Evolutionary conservation across 2,888 invertebrate genomes (phyloP).

Genomic region (Apantesis nais): DNA sequence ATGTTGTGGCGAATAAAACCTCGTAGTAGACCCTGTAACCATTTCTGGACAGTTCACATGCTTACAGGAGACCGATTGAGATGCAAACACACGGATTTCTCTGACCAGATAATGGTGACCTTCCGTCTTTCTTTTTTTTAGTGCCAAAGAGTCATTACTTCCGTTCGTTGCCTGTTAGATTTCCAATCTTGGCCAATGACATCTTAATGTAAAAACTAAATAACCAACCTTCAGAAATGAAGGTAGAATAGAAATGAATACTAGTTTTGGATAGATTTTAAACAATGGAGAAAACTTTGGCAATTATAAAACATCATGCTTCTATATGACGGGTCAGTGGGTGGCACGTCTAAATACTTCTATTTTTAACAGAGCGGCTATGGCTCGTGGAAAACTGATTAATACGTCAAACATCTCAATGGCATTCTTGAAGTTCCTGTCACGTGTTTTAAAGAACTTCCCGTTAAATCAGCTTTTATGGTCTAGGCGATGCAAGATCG

Average conservation of each 20-base stretch:
- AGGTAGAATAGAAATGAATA: background rate
- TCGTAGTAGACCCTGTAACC: background rate
- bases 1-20: background rate
- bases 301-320: conserved; percentile 3
- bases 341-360: conserved; percentile 15
- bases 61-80: background rate
- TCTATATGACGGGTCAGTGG: conserved; percentile 11
- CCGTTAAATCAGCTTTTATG: conserved; percentile 3
- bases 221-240: background rate
- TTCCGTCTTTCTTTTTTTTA: no score
- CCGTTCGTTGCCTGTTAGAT: background rate
- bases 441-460: conserved; percentile 6
- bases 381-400: conserved; percentile 39
- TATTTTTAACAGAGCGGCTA: conserved; percentile 30
- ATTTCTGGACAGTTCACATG: background rate
- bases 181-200: background rate
- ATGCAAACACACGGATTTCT: background rate
- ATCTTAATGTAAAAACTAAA: background rate
- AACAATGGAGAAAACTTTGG: background rate
- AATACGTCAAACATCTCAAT: conserved; percentile 47
- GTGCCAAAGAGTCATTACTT: background rate
- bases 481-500: background rate
- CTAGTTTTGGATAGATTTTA: background rate
- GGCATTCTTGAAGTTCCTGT: conserved; percentile 32
- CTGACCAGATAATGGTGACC: no score